Evolutionary conservation across 35 echinoderm and acorn worm species (phyloP).

Genomic region (Ptychodera flava): DNA sequence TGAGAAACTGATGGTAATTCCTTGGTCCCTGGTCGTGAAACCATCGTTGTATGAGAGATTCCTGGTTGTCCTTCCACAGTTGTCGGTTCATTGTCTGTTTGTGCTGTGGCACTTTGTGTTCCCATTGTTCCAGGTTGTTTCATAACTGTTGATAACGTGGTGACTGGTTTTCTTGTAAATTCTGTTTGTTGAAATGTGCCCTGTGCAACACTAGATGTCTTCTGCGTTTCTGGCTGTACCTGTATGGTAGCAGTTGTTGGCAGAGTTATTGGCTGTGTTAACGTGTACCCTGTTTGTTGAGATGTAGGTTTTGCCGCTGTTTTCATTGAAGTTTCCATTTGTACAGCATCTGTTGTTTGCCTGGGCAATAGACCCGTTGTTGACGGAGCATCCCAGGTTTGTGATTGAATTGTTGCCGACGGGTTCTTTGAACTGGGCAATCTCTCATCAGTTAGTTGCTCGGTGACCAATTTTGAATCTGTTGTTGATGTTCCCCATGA

Average conservation of each 20-base stretch:
- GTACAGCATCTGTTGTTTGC: background rate
- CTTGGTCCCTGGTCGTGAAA: background rate
- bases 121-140: background rate
- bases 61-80: background rate
- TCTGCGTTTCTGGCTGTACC: background rate
- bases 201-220: background rate
- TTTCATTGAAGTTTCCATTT: background rate
- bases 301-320: background rate
- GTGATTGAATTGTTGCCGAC: too few relatives aligned
- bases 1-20: too few relatives aligned
- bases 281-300: background rate
- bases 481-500: too few relatives aligned
- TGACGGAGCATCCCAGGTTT: too few relatives aligned
- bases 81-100: background rate
- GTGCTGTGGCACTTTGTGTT: background rate
- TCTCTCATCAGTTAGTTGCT: too few relatives aligned
- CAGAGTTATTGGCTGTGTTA: background rate
- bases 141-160: background rate
- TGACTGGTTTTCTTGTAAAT: background rate
- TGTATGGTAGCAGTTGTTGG: background rate
- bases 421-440: too few relatives aligned
- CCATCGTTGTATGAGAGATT: background rate
- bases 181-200: background rate
- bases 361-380: too few relatives aligned
- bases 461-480: too few relatives aligned